Percentiles rank a stretch among this genome's conserved stretches.
phyloP scores from a whole-genome alignment of 2,888 invertebrate species.

The Cryptosula pallasiana region DNA sequence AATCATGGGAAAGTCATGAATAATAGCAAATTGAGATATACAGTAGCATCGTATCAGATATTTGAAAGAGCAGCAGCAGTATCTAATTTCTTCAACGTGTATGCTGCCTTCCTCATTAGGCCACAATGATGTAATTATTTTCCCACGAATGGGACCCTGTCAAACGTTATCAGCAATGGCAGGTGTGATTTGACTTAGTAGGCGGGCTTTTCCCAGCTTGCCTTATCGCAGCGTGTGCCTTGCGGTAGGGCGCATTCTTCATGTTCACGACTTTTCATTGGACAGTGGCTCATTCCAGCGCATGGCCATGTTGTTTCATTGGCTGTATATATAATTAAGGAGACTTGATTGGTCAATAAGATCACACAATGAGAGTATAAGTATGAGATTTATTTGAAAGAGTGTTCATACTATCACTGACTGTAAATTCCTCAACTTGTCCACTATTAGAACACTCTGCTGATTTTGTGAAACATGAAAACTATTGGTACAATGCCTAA shows the following conservation, averaged over 20 bases:
- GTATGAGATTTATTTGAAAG: too few relatives aligned
- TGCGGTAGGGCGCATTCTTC: not conserved
- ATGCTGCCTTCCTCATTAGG: conserved; percentile 9
- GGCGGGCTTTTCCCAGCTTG: conserved; percentile 10
- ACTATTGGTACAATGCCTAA: conserved; percentile 7
- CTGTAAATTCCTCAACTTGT: too few relatives aligned
- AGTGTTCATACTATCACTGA: too few relatives aligned
- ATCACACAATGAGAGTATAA: too few relatives aligned
- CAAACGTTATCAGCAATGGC: not conserved
- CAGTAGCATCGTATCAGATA: not conserved
- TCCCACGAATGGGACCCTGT: conserved; percentile 2
- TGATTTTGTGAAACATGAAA: conserved; percentile 16
- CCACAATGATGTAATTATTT: conserved; percentile 18
- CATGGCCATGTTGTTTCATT: not conserved
- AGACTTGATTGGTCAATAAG: too few relatives aligned
- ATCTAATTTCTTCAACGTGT: conserved; percentile 22
- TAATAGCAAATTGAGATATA: not conserved
- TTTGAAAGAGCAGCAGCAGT: not conserved
- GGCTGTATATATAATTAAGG: too few relatives aligned
- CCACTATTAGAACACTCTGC: too few relatives aligned
- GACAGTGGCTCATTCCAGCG: not conserved
- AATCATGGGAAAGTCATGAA: not conserved
- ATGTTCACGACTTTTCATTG: not conserved
- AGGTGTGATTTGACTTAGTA: not conserved
- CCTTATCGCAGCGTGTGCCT: not conserved